Base-by-base conservation (phyloP, 2,888 invertebrate species). In the Dascillus cervinus region DNA sequence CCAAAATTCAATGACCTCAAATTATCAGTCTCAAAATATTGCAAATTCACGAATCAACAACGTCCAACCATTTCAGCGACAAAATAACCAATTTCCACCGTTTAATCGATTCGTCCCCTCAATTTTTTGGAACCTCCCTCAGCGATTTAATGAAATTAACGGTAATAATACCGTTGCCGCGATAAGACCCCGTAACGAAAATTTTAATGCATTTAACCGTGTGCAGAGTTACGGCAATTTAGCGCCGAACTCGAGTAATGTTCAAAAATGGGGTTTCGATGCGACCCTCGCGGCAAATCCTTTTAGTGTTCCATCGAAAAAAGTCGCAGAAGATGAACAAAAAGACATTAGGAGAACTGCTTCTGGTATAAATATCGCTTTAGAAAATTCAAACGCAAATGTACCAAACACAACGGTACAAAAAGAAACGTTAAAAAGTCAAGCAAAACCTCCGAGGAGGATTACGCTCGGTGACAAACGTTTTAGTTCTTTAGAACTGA, bases 401-500 rank as follows among this genome's bases (percentile, higher is more conserved):
- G 11, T 17, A 6, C 17, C 17, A 4, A 8, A 17, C 8, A 17
- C 11, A 23, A 20, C 22, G 5, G n/a, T n/a, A n/a, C n/a, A n/a
- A n/a, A n/a, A n/a, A n/a, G n/a, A n/a, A n/a, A n/a, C n/a, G n/a
- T n/a, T n/a, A n/a, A n/a, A n/a, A n/a, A n/a, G n/a, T n/a, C 28
- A 19, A 9, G 12, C 22, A 3, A 11, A 10, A n/a, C 21, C 13
- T 27, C 14, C 12, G 25, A 22, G 15, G 25, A 4, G 11, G 12
- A 10, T 30, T 9, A 39, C 43, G 12, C 41, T 47, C 24, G 39
- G 38, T n/a, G 51, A 50, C 33, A 60, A 58, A 43, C 52, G 56
- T 12, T 64, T 59, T 34, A 52, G 55, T 27, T 63, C 64, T 2
- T 46, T 65, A 20, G 62, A 62, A 31, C 38, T 57, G 9, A 60